Evolutionary conservation across 2,113 vertebrate species (phyloP), one percentile per base, ranked within the genome.

Genomic region (Dipodomys ordii): DNA sequence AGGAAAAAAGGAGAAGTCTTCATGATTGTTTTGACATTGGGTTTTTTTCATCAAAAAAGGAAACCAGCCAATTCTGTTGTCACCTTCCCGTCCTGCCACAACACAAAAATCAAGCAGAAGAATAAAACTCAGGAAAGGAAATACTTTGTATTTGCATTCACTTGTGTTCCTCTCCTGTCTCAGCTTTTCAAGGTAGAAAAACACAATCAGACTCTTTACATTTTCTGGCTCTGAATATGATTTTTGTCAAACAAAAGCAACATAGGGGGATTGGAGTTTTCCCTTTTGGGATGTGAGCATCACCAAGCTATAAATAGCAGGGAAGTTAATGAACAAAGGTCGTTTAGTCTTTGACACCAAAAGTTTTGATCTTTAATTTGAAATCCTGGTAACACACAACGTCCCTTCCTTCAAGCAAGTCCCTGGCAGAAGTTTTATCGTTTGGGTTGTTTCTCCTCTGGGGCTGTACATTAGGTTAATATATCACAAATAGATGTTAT

Each of bases 401-500:
- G 94, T 96, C 88, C 93, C 93, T 97, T 96, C 30, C 35, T 98
- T 97, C 49, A 28, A 96, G 95, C 83, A 92, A 97, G 97, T 97
- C 95, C 91, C 92, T 79, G 96, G 96, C 97, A 97, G 97, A 97
- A 97, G 96, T 96, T 97, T 97, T 97, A 98, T 98, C 97, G 93
- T 97, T 95, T 98, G 97, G 98, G 95, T 98, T 98, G 98, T 96
- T 97, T 97, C 95, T 97, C 97, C 97, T 97, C 95, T 94, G 97
- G 97, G 98, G 94, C 96, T 97, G 96, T 97, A 96, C 94, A 97
- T 98, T 98, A 98, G 98, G 98, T 98, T 98, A 98, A 98, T 98
- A 98, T 98, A 98, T 98, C 97, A 97, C 97, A 98, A 98, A 97
- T 97, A 97, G 97, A 96, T 97, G 96, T 96, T 95, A 96, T 98